These are phyloP conservation scores for Lemur catta DNA, from an alignment of 2,797 vertebrate species.

Conservation along the genomic window DNA sequence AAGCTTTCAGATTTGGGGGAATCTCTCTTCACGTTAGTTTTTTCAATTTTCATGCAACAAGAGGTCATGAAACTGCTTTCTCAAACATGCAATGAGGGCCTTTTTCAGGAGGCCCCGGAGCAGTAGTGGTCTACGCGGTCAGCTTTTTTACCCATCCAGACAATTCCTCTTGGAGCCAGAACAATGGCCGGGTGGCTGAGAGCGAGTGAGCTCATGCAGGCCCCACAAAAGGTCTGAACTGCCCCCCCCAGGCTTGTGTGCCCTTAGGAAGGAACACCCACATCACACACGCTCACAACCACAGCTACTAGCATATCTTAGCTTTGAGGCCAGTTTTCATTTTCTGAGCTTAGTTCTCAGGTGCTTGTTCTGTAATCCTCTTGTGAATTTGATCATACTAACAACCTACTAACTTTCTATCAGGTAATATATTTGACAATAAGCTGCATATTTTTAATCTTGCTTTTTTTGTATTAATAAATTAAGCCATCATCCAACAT, in stretches of 20 bases:
- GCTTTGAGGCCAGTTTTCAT: background rate
- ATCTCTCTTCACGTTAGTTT: background rate
- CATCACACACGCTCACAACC: background rate
- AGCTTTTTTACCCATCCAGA: background rate
- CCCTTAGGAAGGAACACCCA: background rate
- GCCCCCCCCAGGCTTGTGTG: accelerated
- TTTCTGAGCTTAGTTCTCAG: background rate
- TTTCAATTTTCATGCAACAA: background rate
- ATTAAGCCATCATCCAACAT: background rate
- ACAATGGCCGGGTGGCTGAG: background rate
- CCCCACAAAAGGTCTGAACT: background rate
- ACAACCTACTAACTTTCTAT: background rate
- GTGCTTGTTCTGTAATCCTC: background rate
- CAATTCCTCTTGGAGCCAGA: background rate
- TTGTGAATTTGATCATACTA: background rate
- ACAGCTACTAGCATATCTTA: background rate
- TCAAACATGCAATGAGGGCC: background rate
- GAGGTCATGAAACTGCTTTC: background rate
- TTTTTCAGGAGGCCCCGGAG: background rate
- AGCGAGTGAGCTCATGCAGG: background rate
- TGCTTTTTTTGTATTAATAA: background rate
- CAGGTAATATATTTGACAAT: background rate
- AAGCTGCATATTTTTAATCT: background rate
- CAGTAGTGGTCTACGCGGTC: accelerated
- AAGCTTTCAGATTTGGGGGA: background rate